These are phyloP conservation scores for Xanthorhoe designata DNA, from an alignment of 2,888 invertebrate species.

Conservation along the genomic window DNA sequence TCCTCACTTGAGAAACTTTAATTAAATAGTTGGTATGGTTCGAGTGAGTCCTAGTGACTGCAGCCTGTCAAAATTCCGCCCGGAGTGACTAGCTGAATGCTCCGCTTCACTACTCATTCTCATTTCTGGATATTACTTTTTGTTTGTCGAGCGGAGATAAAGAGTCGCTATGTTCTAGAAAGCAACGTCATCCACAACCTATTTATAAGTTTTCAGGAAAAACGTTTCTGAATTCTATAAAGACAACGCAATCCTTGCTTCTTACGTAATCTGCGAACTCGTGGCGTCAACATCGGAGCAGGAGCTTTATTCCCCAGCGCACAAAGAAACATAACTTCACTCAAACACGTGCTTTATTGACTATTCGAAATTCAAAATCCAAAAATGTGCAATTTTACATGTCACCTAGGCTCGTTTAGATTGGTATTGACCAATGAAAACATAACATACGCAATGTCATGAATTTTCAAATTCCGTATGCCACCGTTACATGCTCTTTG, in stretches of 20 bases:
- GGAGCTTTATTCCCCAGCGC: no score
- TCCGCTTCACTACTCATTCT: background rate
- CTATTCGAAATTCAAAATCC: no score
- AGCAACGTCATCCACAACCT: constrained; percentile 12
- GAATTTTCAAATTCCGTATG: no score
- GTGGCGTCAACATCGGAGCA: background rate
- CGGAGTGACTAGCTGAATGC: background rate
- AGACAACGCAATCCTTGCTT: constrained; percentile 9
- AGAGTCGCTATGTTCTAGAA: background rate
- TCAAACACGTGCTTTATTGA: no score
- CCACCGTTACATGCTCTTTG: no score
- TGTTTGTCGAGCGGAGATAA: background rate
- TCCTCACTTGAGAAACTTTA: background rate
- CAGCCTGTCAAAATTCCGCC: background rate
- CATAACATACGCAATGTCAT: no score
- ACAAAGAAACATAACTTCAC: no score
- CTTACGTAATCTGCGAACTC: constrained; percentile 8
- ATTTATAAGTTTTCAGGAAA: constrained; percentile 17
- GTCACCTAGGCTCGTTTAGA: no score
- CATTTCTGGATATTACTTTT: background rate
- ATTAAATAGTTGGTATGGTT: background rate
- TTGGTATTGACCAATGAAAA: no score
- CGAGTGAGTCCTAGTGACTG: background rate
- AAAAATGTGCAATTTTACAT: no score
- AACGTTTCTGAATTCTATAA: constrained; percentile 3